Evolutionary conservation across 2,888 invertebrate genomes (phyloP), one percentile per base, ranked within the genome.

Genomic region (Pemphredon lugubris): DNA sequence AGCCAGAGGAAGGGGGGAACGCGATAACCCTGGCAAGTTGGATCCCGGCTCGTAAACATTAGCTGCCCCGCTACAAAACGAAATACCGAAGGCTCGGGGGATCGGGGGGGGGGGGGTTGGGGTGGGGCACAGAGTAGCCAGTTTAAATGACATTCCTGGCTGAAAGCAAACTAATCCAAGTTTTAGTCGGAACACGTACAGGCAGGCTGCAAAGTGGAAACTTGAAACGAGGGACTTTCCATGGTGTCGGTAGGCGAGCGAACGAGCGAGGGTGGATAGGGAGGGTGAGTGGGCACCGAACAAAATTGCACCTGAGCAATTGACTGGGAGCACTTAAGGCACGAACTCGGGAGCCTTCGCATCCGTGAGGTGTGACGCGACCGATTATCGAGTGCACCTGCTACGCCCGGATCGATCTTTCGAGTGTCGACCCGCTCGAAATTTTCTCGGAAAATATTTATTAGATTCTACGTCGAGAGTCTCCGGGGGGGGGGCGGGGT

Each of bases 101-200:
- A 13, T 7, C 20, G 1, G 18, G 23, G 2, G n/a, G n/a, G n/a
- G n/a, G n/a, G n/a, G n/a, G n/a, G n/a, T n/a, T n/a, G n/a, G 16
- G 14, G 11, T 30, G 34, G 11, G 51, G 37, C 23, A 26, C 6
- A 20, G 57, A 63, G 54, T 54, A 58, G 64, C 60, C 64, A 18
- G 69, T 67, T 73, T 68, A 75, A 74, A 74, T 58, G 73, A 71
- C 77, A 79, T 78, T 74, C 70, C 69, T 51, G 73, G 70, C 70
- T 59, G 68, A 73, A 63, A 64, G 75, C 80, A 82, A 84, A 85
- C 85, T 84, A 85, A 85, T 85, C 71, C 82, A 85, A 85, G 83
- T 85, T 85, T 79, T 81, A 81, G 80, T 37, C 65, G 37, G 32
- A 30, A 48, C 63, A 72, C 60, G 72, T 77, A 63, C 32, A 60